phyloP scores from a whole-genome alignment of 2,113 vertebrate genomes.

The Bambusicola thoracicus region DNA sequence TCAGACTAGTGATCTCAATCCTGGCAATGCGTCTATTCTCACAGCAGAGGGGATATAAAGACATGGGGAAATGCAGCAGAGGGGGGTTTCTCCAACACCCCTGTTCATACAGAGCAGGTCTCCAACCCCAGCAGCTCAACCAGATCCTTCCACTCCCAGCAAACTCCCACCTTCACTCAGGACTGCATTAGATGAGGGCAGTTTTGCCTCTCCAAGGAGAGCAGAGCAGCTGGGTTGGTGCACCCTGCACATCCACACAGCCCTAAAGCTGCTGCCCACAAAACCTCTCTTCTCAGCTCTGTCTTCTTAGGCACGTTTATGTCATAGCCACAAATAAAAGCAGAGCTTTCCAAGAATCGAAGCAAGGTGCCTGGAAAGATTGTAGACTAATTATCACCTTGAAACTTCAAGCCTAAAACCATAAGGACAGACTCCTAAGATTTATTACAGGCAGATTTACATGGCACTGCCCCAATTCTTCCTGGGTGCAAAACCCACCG shows the following conservation, averaged over 20 bases:
- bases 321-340: background rate
- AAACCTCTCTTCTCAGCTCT: background rate
- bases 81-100: background rate
- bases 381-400: background rate
- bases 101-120: background rate
- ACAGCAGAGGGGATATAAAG: background rate
- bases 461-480: background rate
- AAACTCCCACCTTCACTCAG: background rate
- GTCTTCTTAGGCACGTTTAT: background rate
- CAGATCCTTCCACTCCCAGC: background rate
- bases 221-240: accelerated
- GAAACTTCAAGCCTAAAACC: background rate
- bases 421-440: accelerated
- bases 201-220: background rate
- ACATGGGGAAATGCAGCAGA: accelerated
- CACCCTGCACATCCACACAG: background rate
- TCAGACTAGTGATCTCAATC: background rate
- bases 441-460: accelerated
- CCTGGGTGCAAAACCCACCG: background rate
- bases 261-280: accelerated
- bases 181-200: background rate
- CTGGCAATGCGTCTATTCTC: background rate
- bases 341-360: background rate
- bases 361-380: background rate
- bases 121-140: background rate